Evolutionary conservation across 2,797 vertebrate genomes (phyloP).

Genomic region (Argentina silus): DNA sequence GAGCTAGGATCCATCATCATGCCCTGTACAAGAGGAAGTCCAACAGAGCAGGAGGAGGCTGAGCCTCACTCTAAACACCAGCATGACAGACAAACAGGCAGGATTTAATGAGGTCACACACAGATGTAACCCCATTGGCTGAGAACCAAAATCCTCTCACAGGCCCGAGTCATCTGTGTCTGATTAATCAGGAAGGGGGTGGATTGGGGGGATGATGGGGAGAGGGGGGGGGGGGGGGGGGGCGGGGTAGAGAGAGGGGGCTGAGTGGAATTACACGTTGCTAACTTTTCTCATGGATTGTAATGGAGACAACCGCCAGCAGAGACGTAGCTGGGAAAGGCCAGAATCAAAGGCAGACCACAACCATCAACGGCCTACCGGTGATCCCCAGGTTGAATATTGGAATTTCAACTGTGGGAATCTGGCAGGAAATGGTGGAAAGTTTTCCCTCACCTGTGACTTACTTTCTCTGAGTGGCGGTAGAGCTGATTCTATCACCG

Average conservation of each 20-base stretch:
- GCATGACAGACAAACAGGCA: not conserved
- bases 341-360: slow-evolving; percentile 21
- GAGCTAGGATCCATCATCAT: no score
- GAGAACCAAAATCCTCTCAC: not conserved
- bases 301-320: not conserved
- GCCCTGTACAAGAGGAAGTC: not conserved
- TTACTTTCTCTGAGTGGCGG: not conserved
- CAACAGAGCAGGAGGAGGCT: not conserved
- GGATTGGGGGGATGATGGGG: no score
- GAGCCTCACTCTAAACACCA: not conserved
- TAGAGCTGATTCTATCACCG: slow-evolving; percentile 20
- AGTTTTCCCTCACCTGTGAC: slow-evolving; percentile 12
- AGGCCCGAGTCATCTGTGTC: slow-evolving; percentile 40
- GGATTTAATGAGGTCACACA: not conserved
- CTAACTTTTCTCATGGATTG: slow-evolving; percentile 12
- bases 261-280: slow-evolving; percentile 16
- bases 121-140: not conserved
- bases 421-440: slow-evolving; percentile 32
- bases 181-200: slow-evolving; percentile 29
- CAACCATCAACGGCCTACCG: not conserved
- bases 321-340: slow-evolving; percentile 2
- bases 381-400: not conserved
- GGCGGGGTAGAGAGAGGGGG: not conserved
- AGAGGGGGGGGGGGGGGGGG: not conserved
- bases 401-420: slow-evolving; percentile 35